Evolutionary conservation across 2,113 vertebrate genomes (phyloP).

Genomic region (Chaetura pelagica): DNA sequence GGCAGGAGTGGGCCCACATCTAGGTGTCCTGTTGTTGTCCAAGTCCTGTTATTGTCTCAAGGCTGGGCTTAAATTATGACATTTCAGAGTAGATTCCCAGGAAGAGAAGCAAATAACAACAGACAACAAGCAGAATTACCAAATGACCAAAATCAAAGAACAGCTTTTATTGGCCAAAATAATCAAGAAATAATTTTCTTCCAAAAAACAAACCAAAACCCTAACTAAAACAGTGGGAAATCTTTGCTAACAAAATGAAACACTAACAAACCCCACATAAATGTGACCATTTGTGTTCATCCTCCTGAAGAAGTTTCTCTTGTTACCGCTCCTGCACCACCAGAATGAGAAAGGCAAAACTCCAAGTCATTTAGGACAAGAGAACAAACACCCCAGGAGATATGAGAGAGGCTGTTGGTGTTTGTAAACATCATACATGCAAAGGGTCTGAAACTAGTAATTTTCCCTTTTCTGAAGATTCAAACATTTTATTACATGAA

Average conservation of each 20-base stretch:
- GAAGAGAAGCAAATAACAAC: not conserved
- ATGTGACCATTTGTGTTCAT: not conserved
- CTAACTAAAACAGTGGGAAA: not conserved
- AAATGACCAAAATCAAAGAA: slow-evolving; percentile 14
- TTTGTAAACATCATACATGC: not conserved
- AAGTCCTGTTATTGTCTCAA: not conserved
- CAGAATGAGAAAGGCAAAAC: not conserved
- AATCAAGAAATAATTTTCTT: slow-evolving; percentile 36
- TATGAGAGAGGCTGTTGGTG: not conserved
- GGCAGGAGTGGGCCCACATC: fast-evolving
- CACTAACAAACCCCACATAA: not conserved
- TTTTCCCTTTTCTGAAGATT: not conserved
- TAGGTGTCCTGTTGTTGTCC: not conserved
- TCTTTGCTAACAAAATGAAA: not conserved
- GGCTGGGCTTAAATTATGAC: not conserved
- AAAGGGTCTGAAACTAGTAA: not conserved
- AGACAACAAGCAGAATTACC: not conserved
- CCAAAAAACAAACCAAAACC: slow-evolving; percentile 17
- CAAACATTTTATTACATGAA: not conserved
- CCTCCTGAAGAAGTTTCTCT: not conserved
- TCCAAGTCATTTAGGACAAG: not conserved
- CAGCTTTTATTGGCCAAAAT: slow-evolving; percentile 59
- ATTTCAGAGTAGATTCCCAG: not conserved
- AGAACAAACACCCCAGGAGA: not conserved
- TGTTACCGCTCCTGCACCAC: not conserved